Base-by-base conservation (phyloP, 2,113 vertebrate species). In the Myotis brandtii region DNA sequence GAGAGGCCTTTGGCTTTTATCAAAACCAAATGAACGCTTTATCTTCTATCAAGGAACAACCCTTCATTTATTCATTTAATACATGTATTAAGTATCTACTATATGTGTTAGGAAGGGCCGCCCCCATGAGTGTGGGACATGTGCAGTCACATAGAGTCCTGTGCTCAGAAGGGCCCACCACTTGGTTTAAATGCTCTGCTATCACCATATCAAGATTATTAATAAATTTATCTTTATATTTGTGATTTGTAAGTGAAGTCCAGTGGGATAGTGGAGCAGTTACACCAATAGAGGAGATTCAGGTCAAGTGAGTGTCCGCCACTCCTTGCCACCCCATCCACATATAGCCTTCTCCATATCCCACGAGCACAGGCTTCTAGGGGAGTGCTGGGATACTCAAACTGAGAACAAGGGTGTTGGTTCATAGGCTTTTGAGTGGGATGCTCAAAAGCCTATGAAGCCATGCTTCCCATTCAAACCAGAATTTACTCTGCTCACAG, bases 221-320 rank as follows among this genome's bases (percentile, higher is more conserved):
- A 46, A 67, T 69, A 34, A 34, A 18, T 40, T 34, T 34, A 23
- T 23, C 40, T 87, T 46, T 3, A 50, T 32, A n/a, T 48, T 54
- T 56, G 30, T 8, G 20, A 76, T 92, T 50, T 83, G 6, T 83
- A 40, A 94, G 69, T 25, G 21, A 92, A 48, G 37, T 40, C 46
- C 3, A 11, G 5, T 18, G 17, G 37, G 73, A 59, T 85, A 59
- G n/a, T 27, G 40, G 17, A 81, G 54, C 9, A 10, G 6, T 10
- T 3, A 20, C 23, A 9, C 0, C 10, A 50, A 52, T 17, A 52
- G 70, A 82, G 40, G 46, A 67, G 66, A 64, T 1, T 6, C 16
- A 8, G 9, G 14, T 13, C 10, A 18, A 2, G 10, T 30, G 52
- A 16, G 14, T 64, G 37, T 16, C 30, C 0, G 0, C 21, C 48